Conservation (phyloP, 1,140 invertebrate genomes). For the Doryteuthis pealeii region DNA sequence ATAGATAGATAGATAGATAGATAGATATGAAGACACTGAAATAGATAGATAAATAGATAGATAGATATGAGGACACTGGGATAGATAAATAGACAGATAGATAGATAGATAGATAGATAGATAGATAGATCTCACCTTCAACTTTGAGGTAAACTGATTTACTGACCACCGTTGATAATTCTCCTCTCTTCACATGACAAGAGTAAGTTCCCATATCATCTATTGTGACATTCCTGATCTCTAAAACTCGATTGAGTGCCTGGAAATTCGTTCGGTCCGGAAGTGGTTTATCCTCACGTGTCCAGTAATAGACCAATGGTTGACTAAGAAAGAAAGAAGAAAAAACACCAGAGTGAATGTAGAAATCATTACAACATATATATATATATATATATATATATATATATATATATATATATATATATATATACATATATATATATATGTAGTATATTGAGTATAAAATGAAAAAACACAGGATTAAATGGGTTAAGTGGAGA, state of each 20-base stretch:
- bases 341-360: neutral
- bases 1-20: too few species aligned
- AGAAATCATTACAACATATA: neutral
- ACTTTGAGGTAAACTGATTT: conserved; percentile 1
- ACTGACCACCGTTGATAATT: neutral
- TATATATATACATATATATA: too few species aligned
- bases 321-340: neutral
- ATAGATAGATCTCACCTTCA: neutral
- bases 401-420: too few species aligned
- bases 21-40: too few species aligned
- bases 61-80: too few species aligned
- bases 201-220: neutral
- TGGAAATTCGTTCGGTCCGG: neutral
- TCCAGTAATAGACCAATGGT: neutral
- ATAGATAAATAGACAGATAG: too few species aligned
- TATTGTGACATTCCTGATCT: neutral
- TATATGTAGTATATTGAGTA: too few species aligned
- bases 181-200: neutral
- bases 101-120: too few species aligned
- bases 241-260: neutral
- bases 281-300: neutral
- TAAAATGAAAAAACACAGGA: too few species aligned
- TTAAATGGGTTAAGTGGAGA: too few species aligned
- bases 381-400: neutral
- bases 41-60: too few species aligned